Conservation (phyloP, 2,113 vertebrate species). For the Chaetodon auriga region DNA sequence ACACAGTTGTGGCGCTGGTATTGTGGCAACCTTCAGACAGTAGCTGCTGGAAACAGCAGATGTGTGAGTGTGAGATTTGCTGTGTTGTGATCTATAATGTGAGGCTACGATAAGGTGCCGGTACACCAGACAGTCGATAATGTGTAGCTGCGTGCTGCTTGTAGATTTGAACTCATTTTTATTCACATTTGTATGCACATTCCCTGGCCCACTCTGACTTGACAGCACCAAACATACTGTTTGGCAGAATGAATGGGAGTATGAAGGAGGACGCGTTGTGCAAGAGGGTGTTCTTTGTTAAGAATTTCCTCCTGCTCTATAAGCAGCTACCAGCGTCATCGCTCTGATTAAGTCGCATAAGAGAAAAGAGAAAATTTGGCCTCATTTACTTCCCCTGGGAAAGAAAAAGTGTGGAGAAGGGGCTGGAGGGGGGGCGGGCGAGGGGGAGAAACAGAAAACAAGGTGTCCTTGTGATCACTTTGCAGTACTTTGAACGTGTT, state of each 20-base stretch:
- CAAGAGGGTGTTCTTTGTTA: slow-evolving; percentile 31
- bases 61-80: slow-evolving; percentile 19
- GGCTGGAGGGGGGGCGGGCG: not conserved
- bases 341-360: slow-evolving; percentile 78
- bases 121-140: slow-evolving; percentile 18
- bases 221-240: slow-evolving; percentile 37
- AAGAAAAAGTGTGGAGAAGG: slow-evolving; percentile 37
- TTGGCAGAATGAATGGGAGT: slow-evolving; percentile 28
- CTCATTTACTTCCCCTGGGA: slow-evolving; percentile 75
- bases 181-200: slow-evolving; percentile 35
- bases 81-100: slow-evolving; percentile 32
- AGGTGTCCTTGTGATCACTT: slow-evolving; percentile 75
- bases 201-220: not conserved
- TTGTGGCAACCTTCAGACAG: slow-evolving; percentile 3
- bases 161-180: slow-evolving; percentile 29
- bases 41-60: slow-evolving; percentile 13
- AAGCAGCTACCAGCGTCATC: slow-evolving; percentile 69
- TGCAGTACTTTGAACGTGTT: slow-evolving; percentile 66
- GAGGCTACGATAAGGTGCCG: not conserved
- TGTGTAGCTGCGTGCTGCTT: slow-evolving; percentile 18
- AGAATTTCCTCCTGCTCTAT: slow-evolving; percentile 60
- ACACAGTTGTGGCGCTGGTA: slow-evolving; percentile 3
- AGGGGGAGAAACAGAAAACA: slow-evolving; percentile 33
- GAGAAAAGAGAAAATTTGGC: slow-evolving; percentile 69
- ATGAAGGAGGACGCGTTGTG: slow-evolving; percentile 17